phyloP scores from a whole-genome alignment of 2,888 invertebrate genomes.

The Panzeria rudis region DNA sequence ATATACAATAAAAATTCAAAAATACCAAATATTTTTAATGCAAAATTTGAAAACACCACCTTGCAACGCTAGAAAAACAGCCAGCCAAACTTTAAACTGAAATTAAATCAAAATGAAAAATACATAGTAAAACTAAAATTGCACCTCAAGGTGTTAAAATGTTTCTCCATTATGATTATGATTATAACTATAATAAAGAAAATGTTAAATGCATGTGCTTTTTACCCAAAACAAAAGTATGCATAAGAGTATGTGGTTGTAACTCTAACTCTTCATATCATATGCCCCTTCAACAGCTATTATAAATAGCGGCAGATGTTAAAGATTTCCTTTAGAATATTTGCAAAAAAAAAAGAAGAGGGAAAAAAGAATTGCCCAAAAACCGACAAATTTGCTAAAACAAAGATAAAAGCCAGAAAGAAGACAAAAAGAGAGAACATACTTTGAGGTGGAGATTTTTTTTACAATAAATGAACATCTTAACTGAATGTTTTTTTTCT shows the following conservation, averaged over 20 bases:
- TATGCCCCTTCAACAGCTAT: conserved; percentile 58
- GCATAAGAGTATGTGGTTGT: conserved; percentile 7
- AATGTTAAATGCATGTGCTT: conserved; percentile 25
- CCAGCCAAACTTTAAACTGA: conserved; percentile 9
- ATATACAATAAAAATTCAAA: neutral
- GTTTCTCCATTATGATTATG: conserved; percentile 47
- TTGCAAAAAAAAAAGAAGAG: neutral
- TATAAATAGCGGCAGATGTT: conserved; percentile 68
- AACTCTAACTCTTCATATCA: conserved; percentile 9
- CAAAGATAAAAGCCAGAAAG: neutral
- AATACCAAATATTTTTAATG: neutral
- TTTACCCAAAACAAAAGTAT: neutral
- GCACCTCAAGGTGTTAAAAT: conserved; percentile 70
- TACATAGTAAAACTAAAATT: conserved; percentile 4
- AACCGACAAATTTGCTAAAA: conserved; percentile 35
- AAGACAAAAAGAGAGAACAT: neutral
- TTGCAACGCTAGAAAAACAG: neutral
- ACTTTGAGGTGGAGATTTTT: conserved; percentile 34
- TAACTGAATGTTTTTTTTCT: conserved; percentile 25
- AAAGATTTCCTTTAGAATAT: conserved; percentile 64
- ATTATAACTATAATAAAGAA: conserved; percentile 46
- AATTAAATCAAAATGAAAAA: conserved; percentile 51
- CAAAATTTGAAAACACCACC: neutral
- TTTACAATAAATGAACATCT: conserved; percentile 38
- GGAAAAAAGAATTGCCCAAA: conserved; percentile 7